Evolutionary conservation across 2,797 vertebrate species (phyloP).

Genomic region (Urophycis tenuis): DNA sequence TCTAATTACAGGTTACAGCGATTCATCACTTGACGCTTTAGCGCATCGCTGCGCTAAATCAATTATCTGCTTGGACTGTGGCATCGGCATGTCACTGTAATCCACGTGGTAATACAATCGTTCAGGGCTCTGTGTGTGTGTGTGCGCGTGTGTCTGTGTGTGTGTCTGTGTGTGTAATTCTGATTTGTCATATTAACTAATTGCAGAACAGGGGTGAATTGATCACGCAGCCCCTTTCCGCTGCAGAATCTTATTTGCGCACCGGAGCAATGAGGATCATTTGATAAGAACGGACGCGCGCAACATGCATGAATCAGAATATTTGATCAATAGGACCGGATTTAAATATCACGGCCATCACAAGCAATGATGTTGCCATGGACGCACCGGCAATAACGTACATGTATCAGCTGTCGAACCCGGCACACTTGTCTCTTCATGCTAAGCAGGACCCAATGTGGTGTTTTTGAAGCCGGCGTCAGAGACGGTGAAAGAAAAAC

Average conservation of each 20-base stretch:
- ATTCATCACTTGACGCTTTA: slow-evolving; percentile 18
- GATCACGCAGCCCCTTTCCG: slow-evolving; percentile 23
- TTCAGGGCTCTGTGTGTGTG: slow-evolving; percentile 21
- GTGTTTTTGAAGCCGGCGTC: neutral
- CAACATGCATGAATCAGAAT: slow-evolving; percentile 10
- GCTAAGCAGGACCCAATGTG: neutral
- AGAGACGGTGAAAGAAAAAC: neutral
- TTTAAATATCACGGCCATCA: slow-evolving; percentile 1
- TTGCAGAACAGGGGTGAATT: slow-evolving; percentile 31
- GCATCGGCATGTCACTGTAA: slow-evolving; percentile 24
- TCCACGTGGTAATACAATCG: slow-evolving; percentile 22
- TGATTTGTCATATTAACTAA: slow-evolving; percentile 38
- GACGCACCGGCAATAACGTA: no score
- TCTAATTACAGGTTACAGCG: slow-evolving; percentile 15
- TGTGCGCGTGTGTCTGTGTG: no score
- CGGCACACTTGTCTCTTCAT: neutral
- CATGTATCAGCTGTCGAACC: neutral
- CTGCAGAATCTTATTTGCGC: slow-evolving; percentile 29
- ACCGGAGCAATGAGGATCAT: slow-evolving; percentile 19
- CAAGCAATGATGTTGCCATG: neutral
- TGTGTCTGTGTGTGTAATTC: no score
- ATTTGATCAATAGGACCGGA: slow-evolving; percentile 17
- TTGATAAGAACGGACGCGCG: slow-evolving; percentile 18
- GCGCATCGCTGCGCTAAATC: slow-evolving; percentile 16
- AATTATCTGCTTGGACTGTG: slow-evolving; percentile 17